These are phyloP conservation scores for Caloenas nicobarica DNA, from an alignment of 2,113 vertebrate genomes.

Conservation along the genomic window DNA sequence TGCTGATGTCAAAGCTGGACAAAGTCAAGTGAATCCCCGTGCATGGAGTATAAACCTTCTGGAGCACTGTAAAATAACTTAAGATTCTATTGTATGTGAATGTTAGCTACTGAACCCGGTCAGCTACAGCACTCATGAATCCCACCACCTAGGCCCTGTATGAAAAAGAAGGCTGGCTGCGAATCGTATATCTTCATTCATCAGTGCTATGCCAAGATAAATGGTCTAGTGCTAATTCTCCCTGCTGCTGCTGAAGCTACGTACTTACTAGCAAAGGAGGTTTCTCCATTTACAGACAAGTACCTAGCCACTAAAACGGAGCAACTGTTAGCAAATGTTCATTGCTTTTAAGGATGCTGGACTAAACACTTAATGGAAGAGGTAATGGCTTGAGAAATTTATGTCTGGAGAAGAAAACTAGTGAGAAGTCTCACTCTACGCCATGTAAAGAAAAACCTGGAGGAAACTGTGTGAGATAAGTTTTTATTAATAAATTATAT, in stretches of 20 bases:
- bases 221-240: background rate
- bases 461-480: background rate
- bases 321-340: background rate
- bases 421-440: background rate
- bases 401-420: background rate
- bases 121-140: background rate
- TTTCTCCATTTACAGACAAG: background rate
- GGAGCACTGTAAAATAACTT: background rate
- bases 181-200: background rate
- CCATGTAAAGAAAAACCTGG: background rate
- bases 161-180: background rate
- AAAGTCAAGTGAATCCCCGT: background rate
- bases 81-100: background rate
- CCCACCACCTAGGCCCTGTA: background rate
- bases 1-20: background rate
- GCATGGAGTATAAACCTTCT: background rate
- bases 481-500: background rate
- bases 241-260: background rate
- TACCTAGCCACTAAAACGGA: background rate
- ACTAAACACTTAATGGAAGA: background rate
- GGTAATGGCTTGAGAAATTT: background rate
- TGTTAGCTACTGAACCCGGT: background rate
- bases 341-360: background rate
- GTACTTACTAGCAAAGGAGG: background rate
- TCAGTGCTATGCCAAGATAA: background rate